A percentile compares a stretch with the other conserved stretches of the same genome.
Evolutionary conservation across 2,113 vertebrate species (phyloP).

Genomic region (Petaurus breviceps): DNA sequence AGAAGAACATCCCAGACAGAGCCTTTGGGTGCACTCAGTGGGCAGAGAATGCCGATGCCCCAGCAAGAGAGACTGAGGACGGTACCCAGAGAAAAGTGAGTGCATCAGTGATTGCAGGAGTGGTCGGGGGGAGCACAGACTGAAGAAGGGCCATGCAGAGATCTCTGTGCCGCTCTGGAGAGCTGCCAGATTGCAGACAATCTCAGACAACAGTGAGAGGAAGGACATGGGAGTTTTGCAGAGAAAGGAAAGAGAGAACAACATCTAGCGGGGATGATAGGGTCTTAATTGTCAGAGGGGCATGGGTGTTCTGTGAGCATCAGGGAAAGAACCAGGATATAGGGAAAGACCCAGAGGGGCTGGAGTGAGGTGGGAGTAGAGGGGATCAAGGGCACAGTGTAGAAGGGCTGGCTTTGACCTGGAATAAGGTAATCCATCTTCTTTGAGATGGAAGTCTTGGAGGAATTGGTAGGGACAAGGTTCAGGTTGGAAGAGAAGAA

Average conservation of each 20-base stretch:
- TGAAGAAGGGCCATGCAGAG: no score
- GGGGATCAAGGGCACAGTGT: no score
- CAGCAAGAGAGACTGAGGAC: neutral
- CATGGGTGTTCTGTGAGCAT: neutral
- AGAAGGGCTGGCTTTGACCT: neutral
- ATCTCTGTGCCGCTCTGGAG: neutral
- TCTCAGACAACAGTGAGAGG: neutral
- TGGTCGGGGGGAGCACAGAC: neutral
- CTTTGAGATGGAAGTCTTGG: neutral
- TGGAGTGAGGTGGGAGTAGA: no score
- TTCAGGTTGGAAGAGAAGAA: neutral
- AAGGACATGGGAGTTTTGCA: no score
- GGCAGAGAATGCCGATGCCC: neutral
- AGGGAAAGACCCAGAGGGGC: neutral
- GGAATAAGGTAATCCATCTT: neutral
- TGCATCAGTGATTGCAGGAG: neutral
- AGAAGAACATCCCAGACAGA: neutral
- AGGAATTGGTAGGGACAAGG: neutral
- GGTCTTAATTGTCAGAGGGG: neutral
- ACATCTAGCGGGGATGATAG: neutral
- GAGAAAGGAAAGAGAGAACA: neutral
- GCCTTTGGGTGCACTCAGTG: neutral
- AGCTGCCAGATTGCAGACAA: no score
- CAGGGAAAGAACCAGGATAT: no score
- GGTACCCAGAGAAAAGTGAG: neutral